phyloP scores from a whole-genome alignment of 1,140 invertebrate species.

The Drosophila ironensis region DNA sequence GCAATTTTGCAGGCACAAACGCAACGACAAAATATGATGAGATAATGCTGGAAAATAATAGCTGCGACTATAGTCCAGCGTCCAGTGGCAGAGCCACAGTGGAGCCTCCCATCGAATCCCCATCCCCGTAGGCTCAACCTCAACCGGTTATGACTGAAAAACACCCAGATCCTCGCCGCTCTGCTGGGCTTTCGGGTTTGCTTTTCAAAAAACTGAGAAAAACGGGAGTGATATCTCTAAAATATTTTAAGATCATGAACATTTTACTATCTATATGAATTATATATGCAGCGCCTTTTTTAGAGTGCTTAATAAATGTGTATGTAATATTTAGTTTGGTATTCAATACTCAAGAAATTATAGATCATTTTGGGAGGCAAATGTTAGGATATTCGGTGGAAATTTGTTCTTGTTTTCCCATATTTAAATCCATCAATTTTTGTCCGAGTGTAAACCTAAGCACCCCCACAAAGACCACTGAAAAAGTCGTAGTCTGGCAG shows the following conservation, averaged over 20 bases:
- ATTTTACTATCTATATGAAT: no score
- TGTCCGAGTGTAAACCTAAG: neutral
- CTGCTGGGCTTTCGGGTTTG: no score
- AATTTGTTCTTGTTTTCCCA: neutral
- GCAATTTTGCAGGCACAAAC: constrained; percentile 23
- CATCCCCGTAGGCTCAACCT: constrained; percentile 31
- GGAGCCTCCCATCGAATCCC: no score
- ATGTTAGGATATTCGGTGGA: no score
- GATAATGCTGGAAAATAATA: constrained; percentile 63
- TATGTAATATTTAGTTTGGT: no score
- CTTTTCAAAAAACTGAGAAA: constrained; percentile 12
- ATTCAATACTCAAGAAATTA: no score
- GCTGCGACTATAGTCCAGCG: constrained; percentile 38
- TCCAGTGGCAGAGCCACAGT: constrained; percentile 22
- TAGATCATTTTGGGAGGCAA: no score
- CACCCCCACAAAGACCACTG: constrained; percentile 30
- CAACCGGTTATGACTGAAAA: constrained; percentile 14
- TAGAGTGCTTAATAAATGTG: no score
- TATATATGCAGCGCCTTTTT: no score
- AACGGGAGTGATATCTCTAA: no score
- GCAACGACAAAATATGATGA: constrained; percentile 56
- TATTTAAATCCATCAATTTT: neutral
- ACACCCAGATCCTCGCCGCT: constrained; percentile 14
- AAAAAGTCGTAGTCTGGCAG: constrained; percentile 39
- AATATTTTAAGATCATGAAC: no score